phyloP scores from a whole-genome alignment of 2,888 invertebrate species.

The Tetranychus piercei region DNA sequence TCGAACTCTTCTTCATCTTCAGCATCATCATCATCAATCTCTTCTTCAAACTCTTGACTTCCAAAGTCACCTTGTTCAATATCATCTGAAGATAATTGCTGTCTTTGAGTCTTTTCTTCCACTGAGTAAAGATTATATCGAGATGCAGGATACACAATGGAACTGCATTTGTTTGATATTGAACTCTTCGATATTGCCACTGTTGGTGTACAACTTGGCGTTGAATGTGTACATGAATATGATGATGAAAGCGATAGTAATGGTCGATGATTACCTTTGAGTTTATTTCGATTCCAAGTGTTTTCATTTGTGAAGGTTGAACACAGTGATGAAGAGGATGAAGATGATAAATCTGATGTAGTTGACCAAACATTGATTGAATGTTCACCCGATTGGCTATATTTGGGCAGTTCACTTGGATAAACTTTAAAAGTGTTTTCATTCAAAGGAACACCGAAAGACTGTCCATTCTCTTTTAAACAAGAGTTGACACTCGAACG shows the following conservation, averaged over 20 bases:
- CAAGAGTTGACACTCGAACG: background rate
- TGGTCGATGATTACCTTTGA: background rate
- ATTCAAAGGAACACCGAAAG: no score
- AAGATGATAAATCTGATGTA: no score
- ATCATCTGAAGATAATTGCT: background rate
- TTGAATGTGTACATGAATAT: background rate
- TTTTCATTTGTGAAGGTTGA: background rate
- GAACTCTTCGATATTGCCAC: background rate
- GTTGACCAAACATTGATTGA: no score
- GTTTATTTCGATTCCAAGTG: background rate
- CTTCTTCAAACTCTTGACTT: background rate
- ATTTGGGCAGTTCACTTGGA: no score
- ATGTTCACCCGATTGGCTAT: no score
- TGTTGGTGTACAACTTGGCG: background rate
- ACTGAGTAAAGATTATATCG: background rate
- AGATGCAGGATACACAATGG: background rate
- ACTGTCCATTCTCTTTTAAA: no score
- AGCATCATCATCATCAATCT: background rate
- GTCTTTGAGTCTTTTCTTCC: constrained; percentile 4
- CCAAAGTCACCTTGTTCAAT: background rate
- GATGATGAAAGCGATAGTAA: background rate
- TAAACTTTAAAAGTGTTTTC: no score
- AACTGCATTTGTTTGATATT: background rate
- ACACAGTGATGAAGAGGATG: no score
- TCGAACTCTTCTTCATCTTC: background rate